Percentiles rank a stretch among this genome's conserved stretches.
phyloP scores from a whole-genome alignment of 2,888 invertebrate genomes.

The Priocnemis perturbator region DNA sequence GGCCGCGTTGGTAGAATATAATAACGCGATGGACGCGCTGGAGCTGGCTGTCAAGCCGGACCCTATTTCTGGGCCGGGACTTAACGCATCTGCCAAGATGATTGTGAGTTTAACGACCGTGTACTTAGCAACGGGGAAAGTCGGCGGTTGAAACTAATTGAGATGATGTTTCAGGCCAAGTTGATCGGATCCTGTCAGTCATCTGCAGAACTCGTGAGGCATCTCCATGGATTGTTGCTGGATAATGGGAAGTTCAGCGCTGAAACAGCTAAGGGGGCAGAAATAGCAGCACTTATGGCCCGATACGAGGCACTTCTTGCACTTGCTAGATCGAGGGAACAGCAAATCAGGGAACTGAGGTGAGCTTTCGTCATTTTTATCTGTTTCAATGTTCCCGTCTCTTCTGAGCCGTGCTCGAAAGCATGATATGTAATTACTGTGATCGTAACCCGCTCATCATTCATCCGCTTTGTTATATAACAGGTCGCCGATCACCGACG shows the following conservation, averaged over 20 bases:
- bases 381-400: not conserved
- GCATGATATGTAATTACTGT: too few relatives aligned
- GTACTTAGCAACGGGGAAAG: not conserved
- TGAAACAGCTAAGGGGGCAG: slow-evolving; percentile 81
- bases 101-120: slow-evolving; percentile 73
- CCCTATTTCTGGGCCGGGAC: slow-evolving; percentile 76
- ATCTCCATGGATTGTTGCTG: slow-evolving; percentile 84
- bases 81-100: slow-evolving; percentile 80
- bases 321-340: slow-evolving; percentile 84
- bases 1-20: slow-evolving; percentile 85
- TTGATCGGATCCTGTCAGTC: slow-evolving; percentile 87
- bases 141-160: not conserved
- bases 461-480: slow-evolving; percentile 58
- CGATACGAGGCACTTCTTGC: slow-evolving; percentile 83
- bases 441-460: too few relatives aligned
- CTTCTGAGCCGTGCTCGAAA: not conserved
- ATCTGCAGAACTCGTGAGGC: slow-evolving; percentile 87
- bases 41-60: slow-evolving; percentile 81
- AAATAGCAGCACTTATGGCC: slow-evolving; percentile 81
- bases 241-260: slow-evolving; percentile 84
- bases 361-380: slow-evolving; percentile 65
- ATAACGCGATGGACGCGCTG: slow-evolving; percentile 81
- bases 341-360: slow-evolving; percentile 87
- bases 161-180: slow-evolving; percentile 77
- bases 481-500: slow-evolving; percentile 78